phyloP scores from a whole-genome alignment of 2,888 invertebrate species.

The Exephanes ischioxanthus region DNA sequence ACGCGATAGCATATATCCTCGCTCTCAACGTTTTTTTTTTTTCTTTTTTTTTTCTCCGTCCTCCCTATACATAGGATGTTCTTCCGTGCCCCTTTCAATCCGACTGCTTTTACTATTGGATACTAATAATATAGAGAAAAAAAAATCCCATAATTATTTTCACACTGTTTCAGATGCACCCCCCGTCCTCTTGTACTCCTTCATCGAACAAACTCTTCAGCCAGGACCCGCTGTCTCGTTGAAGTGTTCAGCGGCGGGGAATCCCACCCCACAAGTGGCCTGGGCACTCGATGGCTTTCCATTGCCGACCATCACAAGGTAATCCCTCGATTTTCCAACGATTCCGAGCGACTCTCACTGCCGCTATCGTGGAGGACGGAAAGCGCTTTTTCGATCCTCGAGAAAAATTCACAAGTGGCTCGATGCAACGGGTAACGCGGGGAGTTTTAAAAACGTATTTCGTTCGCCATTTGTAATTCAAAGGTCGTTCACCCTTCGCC shows the following conservation, averaged over 20 bases:
- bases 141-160: not conserved
- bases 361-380: not conserved
- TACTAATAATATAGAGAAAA: not conserved
- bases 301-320: slow-evolving; percentile 87
- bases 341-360: not conserved
- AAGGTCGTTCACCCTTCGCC: slow-evolving; percentile 71
- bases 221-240: slow-evolving; percentile 92
- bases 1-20: slow-evolving; percentile 46
- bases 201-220: slow-evolving; percentile 92
- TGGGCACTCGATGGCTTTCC: slow-evolving; percentile 92
- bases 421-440: not conserved
- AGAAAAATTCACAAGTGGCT: slow-evolving; percentile 21
- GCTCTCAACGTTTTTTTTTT: slow-evolving; percentile 37
- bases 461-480: slow-evolving; percentile 73
- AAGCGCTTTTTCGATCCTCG: slow-evolving; percentile 14
- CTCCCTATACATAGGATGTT: slow-evolving; percentile 2
- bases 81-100: slow-evolving; percentile 8
- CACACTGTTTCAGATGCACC: slow-evolving; percentile 88
- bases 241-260: slow-evolving; percentile 91
- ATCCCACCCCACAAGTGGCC: slow-evolving; percentile 91
- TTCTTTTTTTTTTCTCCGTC: not conserved
- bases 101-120: not conserved
- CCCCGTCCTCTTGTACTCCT: slow-evolving; percentile 91
- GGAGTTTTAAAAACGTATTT: slow-evolving; percentile 31
- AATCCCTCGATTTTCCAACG: slow-evolving; percentile 64